Percentiles rank a stretch among this genome's conserved stretches.
Evolutionary conservation across 1,140 invertebrate species (phyloP).

Genomic region (Kradibia gibbosae): DNA sequence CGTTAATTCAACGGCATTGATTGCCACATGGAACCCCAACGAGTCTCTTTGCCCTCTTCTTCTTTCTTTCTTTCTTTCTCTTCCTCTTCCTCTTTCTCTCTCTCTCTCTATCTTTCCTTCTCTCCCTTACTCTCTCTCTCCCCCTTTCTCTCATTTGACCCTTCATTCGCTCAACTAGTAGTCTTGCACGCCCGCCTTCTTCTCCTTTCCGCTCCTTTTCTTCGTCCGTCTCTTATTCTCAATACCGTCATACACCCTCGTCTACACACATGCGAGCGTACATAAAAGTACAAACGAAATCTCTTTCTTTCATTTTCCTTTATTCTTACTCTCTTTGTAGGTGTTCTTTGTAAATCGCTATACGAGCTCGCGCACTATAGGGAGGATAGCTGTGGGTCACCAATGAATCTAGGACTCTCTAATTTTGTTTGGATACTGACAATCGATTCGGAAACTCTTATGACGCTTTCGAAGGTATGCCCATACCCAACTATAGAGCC

Average conservation of each 20-base stretch:
- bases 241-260: neutral
- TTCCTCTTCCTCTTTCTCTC: constrained; percentile 21
- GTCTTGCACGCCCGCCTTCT: constrained; percentile 15
- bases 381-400: neutral
- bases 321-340: constrained; percentile 9
- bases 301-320: constrained; percentile 3
- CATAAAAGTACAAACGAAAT: neutral
- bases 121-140: neutral
- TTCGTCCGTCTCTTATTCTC: constrained; percentile 49
- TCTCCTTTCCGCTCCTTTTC: constrained; percentile 45
- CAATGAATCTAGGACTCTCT: constrained; percentile 23
- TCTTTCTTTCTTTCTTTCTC: constrained; percentile 26
- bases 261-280: neutral
- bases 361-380: neutral
- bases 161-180: constrained; percentile 21
- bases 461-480: neutral
- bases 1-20: constrained; percentile 74
- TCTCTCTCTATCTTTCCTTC: constrained; percentile 7
- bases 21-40: constrained; percentile 68
- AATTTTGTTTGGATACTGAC: constrained; percentile 37
- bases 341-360: constrained; percentile 48
- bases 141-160: neutral
- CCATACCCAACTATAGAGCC: neutral
- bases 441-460: constrained; percentile 29
- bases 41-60: neutral